These are phyloP conservation scores for Callimorpha dominula DNA, from an alignment of 2,888 invertebrate genomes.

Conservation along the genomic window DNA sequence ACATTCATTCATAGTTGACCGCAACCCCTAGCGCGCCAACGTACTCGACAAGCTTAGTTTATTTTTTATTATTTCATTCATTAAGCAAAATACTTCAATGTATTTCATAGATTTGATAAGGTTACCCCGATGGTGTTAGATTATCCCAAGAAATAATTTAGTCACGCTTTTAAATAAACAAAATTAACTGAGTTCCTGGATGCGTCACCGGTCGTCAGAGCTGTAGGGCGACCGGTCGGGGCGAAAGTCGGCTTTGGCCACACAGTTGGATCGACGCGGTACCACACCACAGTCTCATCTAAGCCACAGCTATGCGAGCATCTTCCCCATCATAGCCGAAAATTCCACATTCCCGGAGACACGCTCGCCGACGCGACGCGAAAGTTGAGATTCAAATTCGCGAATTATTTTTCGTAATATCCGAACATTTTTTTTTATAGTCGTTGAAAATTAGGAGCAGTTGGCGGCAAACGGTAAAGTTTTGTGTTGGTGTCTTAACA, in stretches of 20 bases:
- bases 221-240: constrained; percentile 86
- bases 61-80: neutral
- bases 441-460: constrained; percentile 70
- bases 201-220: constrained; percentile 80
- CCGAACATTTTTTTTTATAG: constrained; percentile 59
- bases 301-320: constrained; percentile 86
- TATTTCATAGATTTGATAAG: constrained; percentile 10
- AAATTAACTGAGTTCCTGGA: constrained; percentile 80
- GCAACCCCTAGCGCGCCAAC: constrained; percentile 13
- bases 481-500: constrained; percentile 79
- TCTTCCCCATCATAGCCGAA: constrained; percentile 84
- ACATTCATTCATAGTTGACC: constrained; percentile 29
- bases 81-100: constrained; percentile 2
- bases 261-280: constrained; percentile 79
- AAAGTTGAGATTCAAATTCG: constrained; percentile 65
- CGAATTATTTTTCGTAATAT: constrained; percentile 60
- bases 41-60: neutral
- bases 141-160: constrained; percentile 55
- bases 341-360: constrained; percentile 75
- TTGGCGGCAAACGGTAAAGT: constrained; percentile 84
- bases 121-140: constrained; percentile 17
- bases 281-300: constrained; percentile 85
- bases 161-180: constrained; percentile 70
- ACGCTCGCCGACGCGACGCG: constrained; percentile 76
- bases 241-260: constrained; percentile 83